Evolutionary conservation across 2,113 vertebrate genomes (phyloP).

Genomic region (Chaetops frenatus): DNA sequence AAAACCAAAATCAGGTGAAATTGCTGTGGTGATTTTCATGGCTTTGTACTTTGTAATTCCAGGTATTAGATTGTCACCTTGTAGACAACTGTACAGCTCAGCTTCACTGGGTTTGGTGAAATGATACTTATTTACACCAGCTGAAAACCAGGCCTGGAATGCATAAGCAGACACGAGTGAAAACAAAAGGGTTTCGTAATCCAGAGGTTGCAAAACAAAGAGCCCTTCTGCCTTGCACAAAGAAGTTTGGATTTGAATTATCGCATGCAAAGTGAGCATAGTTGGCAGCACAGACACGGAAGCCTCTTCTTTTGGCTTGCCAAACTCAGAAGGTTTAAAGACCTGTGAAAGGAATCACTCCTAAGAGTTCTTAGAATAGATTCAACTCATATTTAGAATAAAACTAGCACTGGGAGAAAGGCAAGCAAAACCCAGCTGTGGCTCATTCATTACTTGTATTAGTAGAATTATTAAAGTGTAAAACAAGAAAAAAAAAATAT

Average conservation of each 20-base stretch:
- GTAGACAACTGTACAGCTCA: background rate
- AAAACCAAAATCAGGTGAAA: background rate
- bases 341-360: background rate
- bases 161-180: background rate
- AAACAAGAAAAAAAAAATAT: background rate
- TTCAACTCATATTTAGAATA: background rate
- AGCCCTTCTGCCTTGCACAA: background rate
- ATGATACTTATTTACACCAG: background rate
- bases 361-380: background rate
- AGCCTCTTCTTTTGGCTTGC: background rate
- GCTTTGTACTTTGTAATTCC: background rate
- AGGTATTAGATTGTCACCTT: background rate
- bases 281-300: background rate
- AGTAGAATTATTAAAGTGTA: background rate
- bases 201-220: background rate
- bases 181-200: background rate
- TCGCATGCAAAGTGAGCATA: background rate
- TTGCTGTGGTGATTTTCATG: background rate
- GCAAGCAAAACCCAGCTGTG: background rate
- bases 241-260: background rate
- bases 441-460: background rate
- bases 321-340: background rate
- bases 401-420: background rate
- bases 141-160: background rate
- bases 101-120: background rate